Base-by-base conservation (phyloP, 2,797 vertebrate genomes). In the Spizella passerina region DNA sequence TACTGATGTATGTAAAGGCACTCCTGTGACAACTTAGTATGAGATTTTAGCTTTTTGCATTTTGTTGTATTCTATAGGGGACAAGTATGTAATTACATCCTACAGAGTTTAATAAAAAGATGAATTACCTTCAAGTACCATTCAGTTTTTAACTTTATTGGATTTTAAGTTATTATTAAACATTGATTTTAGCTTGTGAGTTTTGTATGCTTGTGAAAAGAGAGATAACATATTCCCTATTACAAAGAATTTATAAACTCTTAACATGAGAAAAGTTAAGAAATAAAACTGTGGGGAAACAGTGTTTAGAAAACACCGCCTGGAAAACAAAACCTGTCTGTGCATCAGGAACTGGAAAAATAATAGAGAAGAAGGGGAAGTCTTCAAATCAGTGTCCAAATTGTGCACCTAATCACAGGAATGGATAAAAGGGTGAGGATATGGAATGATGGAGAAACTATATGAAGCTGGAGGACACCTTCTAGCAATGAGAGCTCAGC, bases 181-280 rank as follows among this genome's bases (percentile, higher is more conserved):
- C 32, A 78, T 6, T 55, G 32, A 66, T 60, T 43, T n/a, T 68
- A 34, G 46, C 36, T 52, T 57, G 20, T 41, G 38, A 65, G 12
- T 94, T 94, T 44, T 38, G 23, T n/a, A 55, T 46, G 36, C n/a
- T 59, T 49, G 14, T 69, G 72, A 82, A 46, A 49, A 75, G 17
- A 78, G 36, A 91, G 47, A 27, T 2, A 75, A 23, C 10, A 43
- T 7, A 20, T 70, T 77, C 22, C 50, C 10, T 60, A 18, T 22
- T 53, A 24, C 20, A 82, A 75, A 82, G 53, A 78, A 88, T 88
- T 95, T 93, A 88, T 68, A 90, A 84, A 84, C 34, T 75, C 38
- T 52, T 66, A 94, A 91, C 21, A 88, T 5, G 63, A 69, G 64
- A 44, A 39, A 90, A 80, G 22, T 8, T 41, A 85, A 65, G 47